Conservation (phyloP, 1,140 invertebrate species). For the Sarcophaga bullata region DNA sequence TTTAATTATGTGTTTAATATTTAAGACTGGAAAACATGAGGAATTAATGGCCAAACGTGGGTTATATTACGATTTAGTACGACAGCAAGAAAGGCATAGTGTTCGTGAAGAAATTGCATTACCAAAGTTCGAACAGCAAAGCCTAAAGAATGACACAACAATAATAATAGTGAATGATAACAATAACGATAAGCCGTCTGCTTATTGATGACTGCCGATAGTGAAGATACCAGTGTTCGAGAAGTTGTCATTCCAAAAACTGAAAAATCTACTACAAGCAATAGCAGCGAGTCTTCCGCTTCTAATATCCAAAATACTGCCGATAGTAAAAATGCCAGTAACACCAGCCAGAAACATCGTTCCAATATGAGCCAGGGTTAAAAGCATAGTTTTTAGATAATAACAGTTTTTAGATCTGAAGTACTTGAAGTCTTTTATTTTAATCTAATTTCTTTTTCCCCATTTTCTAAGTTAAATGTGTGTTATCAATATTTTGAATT, state of each 20-base stretch:
- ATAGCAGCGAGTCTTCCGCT: background rate
- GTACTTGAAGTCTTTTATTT: background rate
- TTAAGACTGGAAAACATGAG: constrained; percentile 79
- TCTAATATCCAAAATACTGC: constrained; percentile 6
- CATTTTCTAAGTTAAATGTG: background rate
- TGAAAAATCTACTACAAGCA: background rate
- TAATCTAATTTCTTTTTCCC: background rate
- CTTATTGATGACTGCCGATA: background rate
- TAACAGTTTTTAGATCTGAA: background rate
- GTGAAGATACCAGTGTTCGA: background rate
- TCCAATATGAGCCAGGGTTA: constrained; percentile 34
- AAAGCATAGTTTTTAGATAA: background rate
- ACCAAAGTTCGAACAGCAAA: background rate
- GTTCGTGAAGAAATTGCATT: constrained; percentile 30
- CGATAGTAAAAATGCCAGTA: constrained; percentile 3
- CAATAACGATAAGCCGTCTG: background rate
- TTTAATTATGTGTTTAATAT: background rate
- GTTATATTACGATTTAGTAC: constrained; percentile 73
- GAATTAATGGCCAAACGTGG: constrained; percentile 79
- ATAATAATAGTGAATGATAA: background rate
- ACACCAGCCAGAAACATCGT: background rate
- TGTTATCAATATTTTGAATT: background rate
- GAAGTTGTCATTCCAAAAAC: too few species aligned
- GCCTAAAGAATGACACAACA: background rate
- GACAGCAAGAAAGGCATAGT: constrained; percentile 66